Base-by-base conservation (phyloP, 1,140 invertebrate species). In the Ceratina calcarata region DNA sequence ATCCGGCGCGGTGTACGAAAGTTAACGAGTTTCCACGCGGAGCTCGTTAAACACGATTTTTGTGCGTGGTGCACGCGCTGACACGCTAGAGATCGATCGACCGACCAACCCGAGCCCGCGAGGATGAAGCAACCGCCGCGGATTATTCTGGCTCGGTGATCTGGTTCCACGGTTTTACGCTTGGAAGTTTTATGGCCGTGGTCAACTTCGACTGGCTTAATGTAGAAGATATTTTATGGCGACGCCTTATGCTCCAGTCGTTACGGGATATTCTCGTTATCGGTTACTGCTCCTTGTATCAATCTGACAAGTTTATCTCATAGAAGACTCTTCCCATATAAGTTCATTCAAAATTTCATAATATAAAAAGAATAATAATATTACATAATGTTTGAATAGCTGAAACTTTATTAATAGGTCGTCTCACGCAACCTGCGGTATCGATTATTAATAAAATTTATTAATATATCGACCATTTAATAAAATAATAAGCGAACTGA, bases 21-120 rank as follows among this genome's bases (percentile, higher is more conserved):
- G 49, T 78, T 45, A 78, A 78, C 76, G 69, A 78, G 76, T 72
- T 78, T 72, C 60, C 51, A 72, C 68, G 69, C 22, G 60, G 24
- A 78, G 49, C 76, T 78, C 76, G 76, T 78, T 78, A 78, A 69
- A 24, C 76, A 62, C 37, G 49, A 62, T 62, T 32, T 78, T 65
- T 72, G 37, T 60, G 68, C 13, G 27, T n/a, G 18, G 22, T 22
- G 67, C 12, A 57, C 53, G 53, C 53, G 27, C 24, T 32, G 18
- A 57, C 67, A 57, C 67, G 53, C 13, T 45, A 2, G 37, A 45
- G 37, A 45, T 45, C 22, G 53, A 69, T 55, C 67, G 37, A 10
- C 37, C 0, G 20, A 49, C 32, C 18, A 20, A 45, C 62, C n/a
- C 20, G 20, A 49, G n/a, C 8, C 27, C 37, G 10, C n/a, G 24